Conservation (phyloP, 1,140 invertebrate genomes). For the Littorina saxatilis region DNA sequence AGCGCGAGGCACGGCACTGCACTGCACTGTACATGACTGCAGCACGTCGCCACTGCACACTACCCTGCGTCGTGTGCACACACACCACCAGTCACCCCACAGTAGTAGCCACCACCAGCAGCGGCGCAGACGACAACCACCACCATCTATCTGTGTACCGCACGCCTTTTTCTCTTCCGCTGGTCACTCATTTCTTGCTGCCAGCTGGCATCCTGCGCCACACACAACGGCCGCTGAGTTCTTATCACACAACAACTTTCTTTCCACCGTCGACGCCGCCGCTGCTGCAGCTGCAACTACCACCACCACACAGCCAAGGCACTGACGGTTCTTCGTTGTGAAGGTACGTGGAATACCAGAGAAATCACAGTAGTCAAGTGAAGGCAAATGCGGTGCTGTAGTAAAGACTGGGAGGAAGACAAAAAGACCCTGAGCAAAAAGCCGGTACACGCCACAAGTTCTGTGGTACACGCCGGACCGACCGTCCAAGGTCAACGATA, state of each 20-base stretch:
- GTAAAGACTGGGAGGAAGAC: too few relatives aligned
- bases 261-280: neutral
- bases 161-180: neutral
- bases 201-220: too few relatives aligned
- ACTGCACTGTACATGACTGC: neutral
- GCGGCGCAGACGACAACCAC: slow-evolving; percentile 14
- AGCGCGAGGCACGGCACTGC: neutral
- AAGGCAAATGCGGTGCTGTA: too few relatives aligned
- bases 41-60: neutral
- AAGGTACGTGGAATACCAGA: too few relatives aligned
- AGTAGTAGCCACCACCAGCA: neutral
- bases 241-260: neutral
- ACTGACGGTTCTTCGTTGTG: neutral
- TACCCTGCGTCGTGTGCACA: neutral
- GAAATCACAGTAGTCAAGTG: too few relatives aligned
- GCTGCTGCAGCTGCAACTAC: neutral
- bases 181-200: too few relatives aligned
- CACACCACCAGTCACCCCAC: neutral
- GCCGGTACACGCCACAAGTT: too few relatives aligned
- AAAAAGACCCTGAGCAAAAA: too few relatives aligned
- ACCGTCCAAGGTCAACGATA: too few relatives aligned
- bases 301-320: neutral
- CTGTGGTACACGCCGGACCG: too few relatives aligned
- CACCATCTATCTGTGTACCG: neutral
- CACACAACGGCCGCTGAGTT: too few relatives aligned